Base-by-base conservation (phyloP, 1,140 invertebrate species). In the Heterodera schachtii region DNA sequence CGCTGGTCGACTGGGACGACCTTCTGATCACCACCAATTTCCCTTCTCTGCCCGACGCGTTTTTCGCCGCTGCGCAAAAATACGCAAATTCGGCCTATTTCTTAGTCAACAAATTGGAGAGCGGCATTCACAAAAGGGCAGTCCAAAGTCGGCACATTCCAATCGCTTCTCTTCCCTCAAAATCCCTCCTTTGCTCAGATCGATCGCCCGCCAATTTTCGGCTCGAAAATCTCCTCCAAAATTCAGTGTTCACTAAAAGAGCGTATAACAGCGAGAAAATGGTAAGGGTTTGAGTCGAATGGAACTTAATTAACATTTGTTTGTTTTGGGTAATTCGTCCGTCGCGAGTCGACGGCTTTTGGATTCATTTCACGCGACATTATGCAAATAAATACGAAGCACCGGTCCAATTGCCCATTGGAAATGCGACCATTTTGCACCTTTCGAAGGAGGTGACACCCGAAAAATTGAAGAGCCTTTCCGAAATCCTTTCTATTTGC, bases 1-100 rank as follows among this genome's bases (percentile, higher is more conserved):
- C 82, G 52, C 69, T 85, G 41, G 46, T 80, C 41, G 84, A 85
- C 60, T 85, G 84, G 84, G 84, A 85, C 60, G 84, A 85, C 67
- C 67, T 85, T 64, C 73, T 85, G 21, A 69, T 83, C 67, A 79
- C 78, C 60, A 79, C 78, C 13, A 11, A 13, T 3, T 79, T 44
- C 64, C 66, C 78, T 9, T 31, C 60, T 7, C 44, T 79, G 44
- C 13, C 60, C 46, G 67, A 64, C 21, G 60, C 66, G n/a, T 49
- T 79, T 71, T 21, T 71, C 31, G 19, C 49, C 13, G 78, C 78
- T 44, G n/a, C 78, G 13, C 67, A 31, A 19, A 21, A 41, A 19
- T 49, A 79, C 31, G 73, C 78, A 41, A 67, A 79, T 9, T 43
- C 64, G 3, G 60, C 78, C 60, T 79, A 79, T 71, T 79, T 79